A percentile compares a stretch with the other conserved stretches of the same genome.
phyloP scores from a whole-genome alignment of 1,140 invertebrate species.

The Pseudomyrmex sp. region DNA sequence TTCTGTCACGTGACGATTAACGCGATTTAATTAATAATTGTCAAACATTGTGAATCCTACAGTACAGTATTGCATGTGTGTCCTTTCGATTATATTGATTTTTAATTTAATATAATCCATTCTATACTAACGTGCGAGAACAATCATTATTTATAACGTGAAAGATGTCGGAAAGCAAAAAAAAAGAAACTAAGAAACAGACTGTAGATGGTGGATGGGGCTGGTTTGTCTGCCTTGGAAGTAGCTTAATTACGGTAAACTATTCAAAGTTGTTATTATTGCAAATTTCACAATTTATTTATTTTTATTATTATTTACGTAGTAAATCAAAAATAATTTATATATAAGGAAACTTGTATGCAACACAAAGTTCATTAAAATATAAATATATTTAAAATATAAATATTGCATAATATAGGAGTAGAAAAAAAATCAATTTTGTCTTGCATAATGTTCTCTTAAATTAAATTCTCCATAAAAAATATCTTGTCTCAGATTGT shows the following conservation, averaged over 20 bases:
- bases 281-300: neutral
- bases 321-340: neutral
- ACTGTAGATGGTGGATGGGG: conserved; percentile 92
- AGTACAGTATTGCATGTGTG: too few relatives aligned
- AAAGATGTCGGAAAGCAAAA: conserved; percentile 20
- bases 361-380: too few relatives aligned
- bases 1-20: neutral
- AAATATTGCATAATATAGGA: neutral
- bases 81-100: neutral
- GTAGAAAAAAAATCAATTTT: neutral
- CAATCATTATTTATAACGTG: neutral
- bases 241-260: conserved; percentile 92
- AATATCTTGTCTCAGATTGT: too few relatives aligned
- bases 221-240: conserved; percentile 92
- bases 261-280: neutral
- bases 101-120: neutral
- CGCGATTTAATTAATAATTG: neutral
- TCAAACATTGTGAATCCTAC: too few relatives aligned
- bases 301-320: neutral
- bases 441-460: too few relatives aligned
- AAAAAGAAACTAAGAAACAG: conserved; percentile 51
- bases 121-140: neutral
- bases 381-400: neutral
- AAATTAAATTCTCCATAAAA: too few relatives aligned
- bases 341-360: neutral